These are phyloP conservation scores for Monomorium pharaonis DNA, from an alignment of 1,140 invertebrate genomes.

Conservation along the genomic window DNA sequence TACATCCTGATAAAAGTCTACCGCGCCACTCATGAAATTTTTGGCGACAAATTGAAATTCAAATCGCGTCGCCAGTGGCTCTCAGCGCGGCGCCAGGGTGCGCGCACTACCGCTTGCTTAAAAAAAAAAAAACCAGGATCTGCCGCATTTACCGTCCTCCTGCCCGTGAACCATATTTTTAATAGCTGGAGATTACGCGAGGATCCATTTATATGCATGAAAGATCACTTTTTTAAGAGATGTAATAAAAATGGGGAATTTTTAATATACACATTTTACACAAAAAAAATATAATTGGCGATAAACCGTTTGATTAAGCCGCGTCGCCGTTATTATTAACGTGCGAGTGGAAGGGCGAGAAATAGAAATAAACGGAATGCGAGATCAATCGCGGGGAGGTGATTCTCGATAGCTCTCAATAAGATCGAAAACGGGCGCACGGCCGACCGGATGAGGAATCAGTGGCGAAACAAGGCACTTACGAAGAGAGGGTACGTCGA, in stretches of 20 bases:
- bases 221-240: too few relatives aligned
- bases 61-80: slow-evolving; percentile 22
- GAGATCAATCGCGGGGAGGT: not conserved
- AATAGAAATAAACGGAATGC: not conserved
- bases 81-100: not conserved
- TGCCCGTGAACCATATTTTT: not conserved
- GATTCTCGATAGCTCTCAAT: slow-evolving; percentile 31
- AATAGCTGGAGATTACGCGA: not conserved
- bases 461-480: slow-evolving; percentile 52
- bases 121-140: too few relatives aligned
- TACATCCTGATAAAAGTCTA: slow-evolving; percentile 25
- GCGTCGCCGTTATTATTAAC: not conserved
- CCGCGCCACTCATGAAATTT: slow-evolving; percentile 19
- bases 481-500: slow-evolving; percentile 54
- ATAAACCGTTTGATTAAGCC: not conserved
- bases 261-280: not conserved
- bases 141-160: not conserved
- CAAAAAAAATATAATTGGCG: not conserved
- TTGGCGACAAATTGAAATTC: slow-evolving; percentile 56
- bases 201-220: too few relatives aligned
- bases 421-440: slow-evolving; percentile 73
- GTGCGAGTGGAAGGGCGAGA: not conserved
- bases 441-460: slow-evolving; percentile 69
- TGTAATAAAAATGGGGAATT: too few relatives aligned
- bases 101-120: too few relatives aligned